Evolutionary conservation across 2,113 vertebrate genomes (phyloP).

Genomic region (Glaucidium brasilianum): DNA sequence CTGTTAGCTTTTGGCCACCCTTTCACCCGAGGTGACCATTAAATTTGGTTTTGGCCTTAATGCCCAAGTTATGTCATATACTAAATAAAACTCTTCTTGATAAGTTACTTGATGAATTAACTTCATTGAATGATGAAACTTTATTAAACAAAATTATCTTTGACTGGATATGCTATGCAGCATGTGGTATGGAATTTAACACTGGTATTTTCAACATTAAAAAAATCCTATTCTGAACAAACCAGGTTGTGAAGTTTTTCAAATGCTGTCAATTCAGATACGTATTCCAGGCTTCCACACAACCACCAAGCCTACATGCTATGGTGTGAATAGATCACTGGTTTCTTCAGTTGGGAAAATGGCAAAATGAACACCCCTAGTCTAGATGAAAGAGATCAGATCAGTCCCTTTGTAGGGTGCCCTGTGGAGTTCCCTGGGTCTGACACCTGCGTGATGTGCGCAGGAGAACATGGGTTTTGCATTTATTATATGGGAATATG

Average conservation of each 20-base stretch:
- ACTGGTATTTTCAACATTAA: background rate
- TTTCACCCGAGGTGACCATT: background rate
- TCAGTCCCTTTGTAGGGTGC: fast-evolving
- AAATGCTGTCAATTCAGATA: background rate
- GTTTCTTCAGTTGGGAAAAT: background rate
- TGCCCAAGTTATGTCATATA: background rate
- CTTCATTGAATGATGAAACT: background rate
- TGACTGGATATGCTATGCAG: background rate
- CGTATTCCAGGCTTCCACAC: background rate
- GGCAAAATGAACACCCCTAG: background rate
- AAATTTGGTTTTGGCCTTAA: background rate
- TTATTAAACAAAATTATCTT: background rate
- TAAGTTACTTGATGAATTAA: background rate
- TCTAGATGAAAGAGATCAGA: background rate
- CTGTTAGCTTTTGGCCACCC: background rate
- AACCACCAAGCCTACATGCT: fast-evolving
- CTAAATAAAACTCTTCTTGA: background rate
- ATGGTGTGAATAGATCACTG: fast-evolving
- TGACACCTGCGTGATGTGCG: background rate
- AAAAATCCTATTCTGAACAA: background rate
- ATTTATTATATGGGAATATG: background rate
- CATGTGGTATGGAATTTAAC: background rate
- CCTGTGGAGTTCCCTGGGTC: background rate
- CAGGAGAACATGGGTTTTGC: background rate
- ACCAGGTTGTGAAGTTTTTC: background rate